These are phyloP conservation scores for Pelosia muscerda DNA, from an alignment of 2,888 invertebrate species.

Conservation along the genomic window DNA sequence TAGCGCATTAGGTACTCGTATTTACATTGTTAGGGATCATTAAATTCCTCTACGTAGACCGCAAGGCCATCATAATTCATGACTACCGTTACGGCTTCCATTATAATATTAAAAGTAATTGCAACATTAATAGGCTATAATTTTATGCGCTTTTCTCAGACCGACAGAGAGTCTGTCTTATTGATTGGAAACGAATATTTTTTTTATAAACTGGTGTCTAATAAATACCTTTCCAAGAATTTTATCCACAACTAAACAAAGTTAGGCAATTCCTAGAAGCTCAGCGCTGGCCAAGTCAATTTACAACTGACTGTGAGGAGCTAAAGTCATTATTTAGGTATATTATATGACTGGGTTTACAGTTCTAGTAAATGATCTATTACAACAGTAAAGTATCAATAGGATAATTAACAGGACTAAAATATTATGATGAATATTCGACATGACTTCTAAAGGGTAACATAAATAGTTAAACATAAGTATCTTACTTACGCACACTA, in stretches of 20 bases:
- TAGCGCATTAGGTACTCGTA: constrained; percentile 3
- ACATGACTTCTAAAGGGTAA: not conserved
- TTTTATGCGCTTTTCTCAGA: not conserved
- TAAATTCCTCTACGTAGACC: not conserved
- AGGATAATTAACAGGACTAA: constrained; percentile 9
- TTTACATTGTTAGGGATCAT: constrained; percentile 7
- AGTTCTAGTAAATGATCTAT: constrained; percentile 16
- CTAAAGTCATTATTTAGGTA: constrained; percentile 32
- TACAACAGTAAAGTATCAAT: constrained; percentile 12
- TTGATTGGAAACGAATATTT: constrained; percentile 38
- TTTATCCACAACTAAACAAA: constrained; percentile 27
- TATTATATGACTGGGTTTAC: constrained; percentile 25
- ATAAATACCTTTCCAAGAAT: constrained; percentile 43
- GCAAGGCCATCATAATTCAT: constrained; percentile 12
- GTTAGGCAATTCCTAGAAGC: constrained; percentile 33
- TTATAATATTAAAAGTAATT: constrained; percentile 17
- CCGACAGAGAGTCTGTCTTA: constrained; percentile 14
- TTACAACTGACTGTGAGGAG: constrained; percentile 31
- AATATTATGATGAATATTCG: constrained; percentile 8
- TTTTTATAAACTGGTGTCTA: constrained; percentile 36
- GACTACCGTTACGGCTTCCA: constrained; percentile 5
- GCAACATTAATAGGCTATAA: constrained; percentile 7
- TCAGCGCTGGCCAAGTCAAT: constrained; percentile 21
- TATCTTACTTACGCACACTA: not conserved
- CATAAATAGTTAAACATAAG: not conserved